Evolutionary conservation across 1,140 invertebrate genomes (phyloP).

Genomic region (Drosophila rhopaloa): DNA sequence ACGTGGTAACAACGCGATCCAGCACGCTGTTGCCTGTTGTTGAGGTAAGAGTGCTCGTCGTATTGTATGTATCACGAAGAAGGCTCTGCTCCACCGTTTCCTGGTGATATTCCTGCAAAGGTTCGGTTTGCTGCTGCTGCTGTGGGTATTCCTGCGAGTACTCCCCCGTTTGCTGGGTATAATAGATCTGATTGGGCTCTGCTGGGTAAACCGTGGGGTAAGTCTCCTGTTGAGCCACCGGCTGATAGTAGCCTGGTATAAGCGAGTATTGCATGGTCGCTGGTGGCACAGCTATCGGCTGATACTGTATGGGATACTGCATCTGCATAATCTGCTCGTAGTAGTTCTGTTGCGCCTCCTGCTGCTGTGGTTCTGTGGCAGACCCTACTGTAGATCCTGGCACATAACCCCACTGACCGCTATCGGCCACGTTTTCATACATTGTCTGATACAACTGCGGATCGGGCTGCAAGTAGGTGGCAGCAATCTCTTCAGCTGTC

Average conservation of each 20-base stretch:
- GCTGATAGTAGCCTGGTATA: constrained; percentile 70
- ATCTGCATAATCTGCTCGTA: constrained; percentile 81
- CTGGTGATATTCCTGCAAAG: constrained; percentile 33
- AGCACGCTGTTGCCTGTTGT: constrained; percentile 70
- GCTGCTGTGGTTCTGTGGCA: constrained; percentile 29
- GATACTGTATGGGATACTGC: constrained; percentile 82
- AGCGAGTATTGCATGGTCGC: constrained; percentile 71
- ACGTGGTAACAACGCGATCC: constrained; percentile 74
- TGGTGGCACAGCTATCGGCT: constrained; percentile 57
- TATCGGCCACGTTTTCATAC: constrained; percentile 80
- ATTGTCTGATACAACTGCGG: constrained; percentile 77
- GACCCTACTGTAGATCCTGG: constrained; percentile 3
- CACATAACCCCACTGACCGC: constrained; percentile 77
- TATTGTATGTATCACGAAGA: constrained; percentile 51
- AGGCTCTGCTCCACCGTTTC: constrained; percentile 57
- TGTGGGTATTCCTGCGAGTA: constrained; percentile 57
- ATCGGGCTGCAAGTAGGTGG: constrained; percentile 78
- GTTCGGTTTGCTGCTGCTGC: constrained; percentile 24
- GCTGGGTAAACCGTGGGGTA: constrained; percentile 62
- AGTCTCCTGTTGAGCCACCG: constrained; percentile 46
- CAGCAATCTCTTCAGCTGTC: constrained; percentile 78
- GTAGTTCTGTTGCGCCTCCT: constrained; percentile 56
- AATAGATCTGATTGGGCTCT: constrained; percentile 63
- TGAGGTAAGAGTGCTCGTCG: constrained; percentile 33
- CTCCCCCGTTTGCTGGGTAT: constrained; percentile 52